phyloP scores from a whole-genome alignment of 2,113 vertebrate genomes.

The Aix galericulata region DNA sequence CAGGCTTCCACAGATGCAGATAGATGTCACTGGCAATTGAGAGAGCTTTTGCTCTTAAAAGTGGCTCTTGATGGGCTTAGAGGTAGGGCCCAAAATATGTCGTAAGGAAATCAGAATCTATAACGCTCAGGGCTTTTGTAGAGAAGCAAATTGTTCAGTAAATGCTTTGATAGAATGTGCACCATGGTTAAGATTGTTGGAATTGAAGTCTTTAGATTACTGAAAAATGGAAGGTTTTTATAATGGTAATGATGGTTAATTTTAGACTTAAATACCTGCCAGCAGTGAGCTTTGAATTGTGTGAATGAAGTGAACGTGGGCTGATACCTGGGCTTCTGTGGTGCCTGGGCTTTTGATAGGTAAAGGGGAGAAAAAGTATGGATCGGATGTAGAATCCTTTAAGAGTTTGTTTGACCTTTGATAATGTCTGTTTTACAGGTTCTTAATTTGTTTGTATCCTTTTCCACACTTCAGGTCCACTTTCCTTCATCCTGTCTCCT shows the following conservation, averaged over 20 bases:
- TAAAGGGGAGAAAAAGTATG: neutral
- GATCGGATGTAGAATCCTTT: fast-evolving
- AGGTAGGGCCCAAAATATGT: neutral
- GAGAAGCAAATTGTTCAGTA: neutral
- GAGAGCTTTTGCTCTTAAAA: neutral
- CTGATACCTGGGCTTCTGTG: neutral
- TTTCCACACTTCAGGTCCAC: neutral
- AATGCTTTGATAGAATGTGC: neutral
- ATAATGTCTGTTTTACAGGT: neutral
- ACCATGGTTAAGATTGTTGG: neutral
- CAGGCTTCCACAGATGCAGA: neutral
- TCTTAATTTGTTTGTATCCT: neutral
- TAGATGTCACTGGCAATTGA: neutral
- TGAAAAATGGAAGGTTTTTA: neutral
- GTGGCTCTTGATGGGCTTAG: neutral
- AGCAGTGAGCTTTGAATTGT: neutral
- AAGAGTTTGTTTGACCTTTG: neutral
- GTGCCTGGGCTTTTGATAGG: neutral
- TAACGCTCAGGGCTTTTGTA: fast-evolving
- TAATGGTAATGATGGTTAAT: neutral
- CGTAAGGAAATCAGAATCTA: neutral
- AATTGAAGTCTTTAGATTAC: neutral
- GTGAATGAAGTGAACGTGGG: neutral
- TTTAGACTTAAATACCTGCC: neutral
- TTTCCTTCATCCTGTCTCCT: neutral